A percentile compares a stretch with the other conserved stretches of the same genome.
Evolutionary conservation across 2,113 vertebrate species (phyloP).

Genomic region (Centropus unirufus): DNA sequence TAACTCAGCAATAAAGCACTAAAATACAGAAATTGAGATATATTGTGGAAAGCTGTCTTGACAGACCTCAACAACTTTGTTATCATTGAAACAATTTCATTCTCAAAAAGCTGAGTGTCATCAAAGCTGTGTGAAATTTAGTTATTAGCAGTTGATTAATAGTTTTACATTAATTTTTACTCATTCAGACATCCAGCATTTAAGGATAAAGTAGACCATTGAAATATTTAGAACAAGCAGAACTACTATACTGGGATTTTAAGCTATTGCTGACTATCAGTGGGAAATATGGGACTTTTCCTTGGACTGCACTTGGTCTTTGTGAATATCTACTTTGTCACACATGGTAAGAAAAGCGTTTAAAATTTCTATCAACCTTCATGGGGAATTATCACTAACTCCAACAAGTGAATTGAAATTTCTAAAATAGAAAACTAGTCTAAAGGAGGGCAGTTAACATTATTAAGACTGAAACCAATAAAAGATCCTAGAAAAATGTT

Average conservation of each 20-base stretch:
- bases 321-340: neutral
- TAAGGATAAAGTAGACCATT: neutral
- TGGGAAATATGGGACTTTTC: neutral
- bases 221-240: neutral
- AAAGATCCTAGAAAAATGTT: neutral
- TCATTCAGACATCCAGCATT: neutral
- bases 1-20: conserved; percentile 33
- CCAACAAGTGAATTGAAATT: neutral
- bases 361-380: neutral
- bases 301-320: neutral
- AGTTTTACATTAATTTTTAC: conserved; percentile 20
- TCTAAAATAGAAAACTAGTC: neutral
- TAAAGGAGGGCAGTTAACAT: neutral
- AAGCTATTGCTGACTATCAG: neutral
- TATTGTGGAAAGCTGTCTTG: conserved; percentile 4
- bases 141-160: conserved; percentile 34
- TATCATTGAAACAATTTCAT: conserved; percentile 31
- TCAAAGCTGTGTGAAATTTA: conserved; percentile 1
- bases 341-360: neutral
- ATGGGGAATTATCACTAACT: neutral
- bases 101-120: conserved; percentile 20
- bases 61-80: conserved; percentile 13
- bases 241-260: neutral
- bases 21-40: conserved; percentile 17
- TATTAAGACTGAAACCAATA: neutral